Percentiles rank a stretch among this genome's conserved stretches.
These are phyloP conservation scores for Porites cylindrica DNA, from an alignment of 92 coral and sea anemone species.

Conservation along the genomic window DNA sequence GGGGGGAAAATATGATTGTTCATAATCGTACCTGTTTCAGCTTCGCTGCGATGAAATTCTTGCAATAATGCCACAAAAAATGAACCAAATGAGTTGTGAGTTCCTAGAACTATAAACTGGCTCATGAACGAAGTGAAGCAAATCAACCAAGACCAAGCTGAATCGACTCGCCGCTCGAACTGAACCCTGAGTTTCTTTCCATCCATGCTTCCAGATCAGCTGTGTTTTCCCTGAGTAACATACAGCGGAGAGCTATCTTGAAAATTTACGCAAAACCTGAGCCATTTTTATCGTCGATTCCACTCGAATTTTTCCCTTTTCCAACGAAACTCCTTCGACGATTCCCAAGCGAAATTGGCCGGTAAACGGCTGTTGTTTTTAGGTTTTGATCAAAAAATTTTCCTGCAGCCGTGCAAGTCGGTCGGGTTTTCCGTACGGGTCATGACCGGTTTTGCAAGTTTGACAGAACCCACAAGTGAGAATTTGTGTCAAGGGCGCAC, in stretches of 20 bases:
- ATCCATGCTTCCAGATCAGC: conserved; percentile 38
- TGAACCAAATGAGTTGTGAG: conserved; percentile 81
- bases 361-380: conserved; percentile 23
- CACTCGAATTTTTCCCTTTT: conserved; percentile 29
- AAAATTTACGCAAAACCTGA: background rate
- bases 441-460: conserved; percentile 89
- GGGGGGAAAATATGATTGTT: conserved; percentile 13
- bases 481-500: conserved; percentile 7
- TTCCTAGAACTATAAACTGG: conserved; percentile 76
- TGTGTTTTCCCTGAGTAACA: conserved; percentile 6
- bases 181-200: conserved; percentile 49
- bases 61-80: conserved; percentile 82
- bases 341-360: conserved; percentile 2
- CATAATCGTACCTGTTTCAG: conserved; percentile 77
- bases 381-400: conserved; percentile 45
- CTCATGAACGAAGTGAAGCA: conserved; percentile 66
- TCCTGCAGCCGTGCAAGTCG: conserved; percentile 45
- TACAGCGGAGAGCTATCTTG: background rate
- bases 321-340: conserved; percentile 35
- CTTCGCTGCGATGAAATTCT: conserved; percentile 82
- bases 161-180: conserved; percentile 57
- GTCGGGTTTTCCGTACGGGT: conserved; percentile 47
- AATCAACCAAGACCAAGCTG: conserved; percentile 82
- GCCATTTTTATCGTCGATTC: conserved; percentile 32
- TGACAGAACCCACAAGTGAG: background rate